These are phyloP conservation scores for Achatina immaculata DNA, from an alignment of 1,140 invertebrate species.

Conservation along the genomic window DNA sequence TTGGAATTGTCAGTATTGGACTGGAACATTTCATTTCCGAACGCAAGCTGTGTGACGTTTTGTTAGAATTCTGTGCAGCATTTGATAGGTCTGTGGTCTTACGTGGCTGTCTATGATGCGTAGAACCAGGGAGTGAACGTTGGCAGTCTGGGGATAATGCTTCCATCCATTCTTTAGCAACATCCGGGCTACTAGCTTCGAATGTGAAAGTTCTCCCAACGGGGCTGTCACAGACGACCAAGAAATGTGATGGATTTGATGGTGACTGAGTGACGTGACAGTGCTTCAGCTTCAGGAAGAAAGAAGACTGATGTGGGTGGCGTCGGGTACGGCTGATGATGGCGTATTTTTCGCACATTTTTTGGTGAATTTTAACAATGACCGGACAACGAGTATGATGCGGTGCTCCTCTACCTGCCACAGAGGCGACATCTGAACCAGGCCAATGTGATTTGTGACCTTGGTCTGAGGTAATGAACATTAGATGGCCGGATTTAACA, in stretches of 20 bases:
- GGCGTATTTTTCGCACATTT: conserved; percentile 4
- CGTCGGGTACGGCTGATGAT: neutral
- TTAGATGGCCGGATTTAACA: neutral
- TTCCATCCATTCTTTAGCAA: conserved; percentile 1
- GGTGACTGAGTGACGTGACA: neutral
- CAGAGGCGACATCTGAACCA: too few species aligned
- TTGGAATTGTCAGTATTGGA: neutral
- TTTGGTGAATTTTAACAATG: conserved; percentile 9
- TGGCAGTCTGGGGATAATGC: neutral
- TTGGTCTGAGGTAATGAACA: neutral
- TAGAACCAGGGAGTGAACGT: too few species aligned
- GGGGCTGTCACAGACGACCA: neutral
- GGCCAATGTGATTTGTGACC: too few species aligned
- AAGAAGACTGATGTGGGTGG: neutral
- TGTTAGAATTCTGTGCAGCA: neutral
- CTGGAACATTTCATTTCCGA: neutral
- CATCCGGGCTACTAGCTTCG: conserved; percentile 9
- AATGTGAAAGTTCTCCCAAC: neutral
- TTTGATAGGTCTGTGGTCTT: neutral
- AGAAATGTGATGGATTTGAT: neutral
- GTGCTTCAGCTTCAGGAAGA: neutral
- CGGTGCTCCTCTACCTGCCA: neutral
- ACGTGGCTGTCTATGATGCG: neutral
- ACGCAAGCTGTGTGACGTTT: neutral
- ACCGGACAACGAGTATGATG: neutral